Evolutionary conservation across 2,797 vertebrate species (phyloP).

Genomic region (Lagocephalus sceleratus): DNA sequence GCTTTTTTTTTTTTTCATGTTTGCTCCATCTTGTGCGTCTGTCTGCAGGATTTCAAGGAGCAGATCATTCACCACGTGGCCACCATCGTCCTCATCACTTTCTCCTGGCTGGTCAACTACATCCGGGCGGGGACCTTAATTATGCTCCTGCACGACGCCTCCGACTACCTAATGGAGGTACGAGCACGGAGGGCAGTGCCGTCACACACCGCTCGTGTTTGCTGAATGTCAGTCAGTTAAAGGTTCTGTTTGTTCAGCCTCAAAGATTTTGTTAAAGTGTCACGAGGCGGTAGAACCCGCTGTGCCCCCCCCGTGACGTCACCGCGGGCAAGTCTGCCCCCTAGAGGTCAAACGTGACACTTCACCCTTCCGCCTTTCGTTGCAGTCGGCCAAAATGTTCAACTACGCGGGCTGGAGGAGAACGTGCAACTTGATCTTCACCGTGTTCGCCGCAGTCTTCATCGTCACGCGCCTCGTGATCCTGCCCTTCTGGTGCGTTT

Average conservation of each 20-base stretch:
- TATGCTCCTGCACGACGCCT: slow-evolving; percentile 89
- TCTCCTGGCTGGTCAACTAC: slow-evolving; percentile 95
- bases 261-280: too few relatives aligned
- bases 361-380: slow-evolving; percentile 3
- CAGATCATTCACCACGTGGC: slow-evolving; percentile 92
- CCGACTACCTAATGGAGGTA: slow-evolving; percentile 94
- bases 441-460: slow-evolving; percentile 86
- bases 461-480: slow-evolving; percentile 89
- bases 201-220: not conserved
- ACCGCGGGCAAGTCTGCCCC: slow-evolving; percentile 57
- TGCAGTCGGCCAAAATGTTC: slow-evolving; percentile 94
- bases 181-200: not conserved
- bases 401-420: slow-evolving; percentile 95
- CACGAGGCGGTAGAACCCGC: too few relatives aligned
- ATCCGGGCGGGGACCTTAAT: slow-evolving; percentile 91
- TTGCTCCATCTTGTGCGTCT: not conserved
- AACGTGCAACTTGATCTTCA: slow-evolving; percentile 92
- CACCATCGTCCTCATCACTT: slow-evolving; percentile 89
- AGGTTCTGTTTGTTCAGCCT: not conserved
- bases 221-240: not conserved
- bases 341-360: slow-evolving; percentile 39
- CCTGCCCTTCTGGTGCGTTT: slow-evolving; percentile 88
- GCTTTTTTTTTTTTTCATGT: not conserved
- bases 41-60: slow-evolving; percentile 89
- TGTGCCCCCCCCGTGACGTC: too few relatives aligned